These are phyloP conservation scores for Scarus forsteni DNA, from an alignment of 2,797 vertebrate genomes.

Conservation along the genomic window DNA sequence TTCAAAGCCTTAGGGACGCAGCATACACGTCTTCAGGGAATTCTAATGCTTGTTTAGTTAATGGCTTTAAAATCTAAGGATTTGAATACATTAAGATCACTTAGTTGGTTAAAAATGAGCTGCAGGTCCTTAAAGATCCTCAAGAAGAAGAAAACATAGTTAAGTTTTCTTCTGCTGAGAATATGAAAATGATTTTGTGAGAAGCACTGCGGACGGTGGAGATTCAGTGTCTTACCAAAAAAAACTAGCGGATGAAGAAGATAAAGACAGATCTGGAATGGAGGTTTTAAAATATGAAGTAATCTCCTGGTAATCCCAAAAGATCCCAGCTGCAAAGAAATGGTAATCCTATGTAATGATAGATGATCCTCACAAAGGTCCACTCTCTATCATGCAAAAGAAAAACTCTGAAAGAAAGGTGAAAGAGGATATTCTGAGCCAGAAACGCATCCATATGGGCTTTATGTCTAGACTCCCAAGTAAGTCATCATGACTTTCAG, in stretches of 20 bases:
- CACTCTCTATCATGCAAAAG: slow-evolving; percentile 60
- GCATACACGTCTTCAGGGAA: slow-evolving; percentile 9
- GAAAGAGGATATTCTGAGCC: slow-evolving; percentile 38
- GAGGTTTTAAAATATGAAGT: slow-evolving; percentile 77
- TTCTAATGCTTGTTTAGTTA: slow-evolving; percentile 34
- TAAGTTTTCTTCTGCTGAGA: slow-evolving; percentile 10
- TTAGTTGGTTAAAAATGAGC: slow-evolving; percentile 15
- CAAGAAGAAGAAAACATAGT: neutral
- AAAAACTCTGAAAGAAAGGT: slow-evolving; percentile 52
- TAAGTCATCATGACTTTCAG: slow-evolving; percentile 63
- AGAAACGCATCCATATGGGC: slow-evolving; percentile 34
- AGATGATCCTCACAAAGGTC: slow-evolving; percentile 79
- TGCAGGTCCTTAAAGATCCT: neutral
- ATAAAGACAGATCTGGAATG: slow-evolving; percentile 70
- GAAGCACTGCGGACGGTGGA: slow-evolving; percentile 18
- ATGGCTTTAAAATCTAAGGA: slow-evolving; percentile 20
- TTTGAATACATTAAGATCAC: neutral
- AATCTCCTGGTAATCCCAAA: slow-evolving; percentile 82
- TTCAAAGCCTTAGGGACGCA: slow-evolving; percentile 29
- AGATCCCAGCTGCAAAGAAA: slow-evolving; percentile 82
- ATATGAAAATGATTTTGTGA: slow-evolving; percentile 21
- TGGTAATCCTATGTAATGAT: slow-evolving; percentile 81
- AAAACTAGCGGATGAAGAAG: slow-evolving; percentile 63
- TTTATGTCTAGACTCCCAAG: slow-evolving; percentile 50
- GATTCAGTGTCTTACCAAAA: slow-evolving; percentile 56